Base-by-base conservation (phyloP, 2,888 invertebrate species). In the Lithophane ornitopus region DNA sequence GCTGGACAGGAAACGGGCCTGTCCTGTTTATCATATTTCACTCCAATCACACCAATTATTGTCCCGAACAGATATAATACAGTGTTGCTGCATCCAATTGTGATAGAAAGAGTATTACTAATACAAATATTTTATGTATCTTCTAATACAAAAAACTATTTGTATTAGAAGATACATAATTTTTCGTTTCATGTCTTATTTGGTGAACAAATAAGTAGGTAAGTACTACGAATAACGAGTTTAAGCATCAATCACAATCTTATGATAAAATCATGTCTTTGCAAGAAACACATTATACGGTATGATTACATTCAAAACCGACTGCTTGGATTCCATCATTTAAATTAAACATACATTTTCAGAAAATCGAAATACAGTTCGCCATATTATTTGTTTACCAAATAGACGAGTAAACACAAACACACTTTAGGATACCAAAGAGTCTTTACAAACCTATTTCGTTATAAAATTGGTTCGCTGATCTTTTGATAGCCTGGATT, bases 1-100 rank as follows among this genome's bases (percentile, higher is more conserved):
- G 92, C 90, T 62, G 75, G 61, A 90, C 93, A 94, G 95, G 95
- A 95, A 94, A 92, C 88, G 78, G 87, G 84, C 76, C 89, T 92
- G 92, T 91, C 91, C 89, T 88, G 87, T 90, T 93, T 94, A 95
- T 94, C 94, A 85, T 86, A 86, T 92, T 91, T 89, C 91, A 88
- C 83, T 90, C 76, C 92, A 93, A 92, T 92, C 91, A 89, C 83
- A 87, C 84, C 85, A 88, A 86, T 87, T 84, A 88, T 82, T 61
- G 78, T 75, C 65, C 85, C 70, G 68, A 80, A 63, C 82, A 81
- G 80, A 86, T 85, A 84, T 22, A 75, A 58, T 73, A 76, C 79
- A 82, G 39, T 84, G 82, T 84, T 74, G 72, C 63, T 80, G 73
- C 61, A 75, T 81, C 22, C 78, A 74, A 68, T 65, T 74, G 81